These are phyloP conservation scores for Nyctibius grandis DNA, from an alignment of 2,797 vertebrate species.

Conservation along the genomic window DNA sequence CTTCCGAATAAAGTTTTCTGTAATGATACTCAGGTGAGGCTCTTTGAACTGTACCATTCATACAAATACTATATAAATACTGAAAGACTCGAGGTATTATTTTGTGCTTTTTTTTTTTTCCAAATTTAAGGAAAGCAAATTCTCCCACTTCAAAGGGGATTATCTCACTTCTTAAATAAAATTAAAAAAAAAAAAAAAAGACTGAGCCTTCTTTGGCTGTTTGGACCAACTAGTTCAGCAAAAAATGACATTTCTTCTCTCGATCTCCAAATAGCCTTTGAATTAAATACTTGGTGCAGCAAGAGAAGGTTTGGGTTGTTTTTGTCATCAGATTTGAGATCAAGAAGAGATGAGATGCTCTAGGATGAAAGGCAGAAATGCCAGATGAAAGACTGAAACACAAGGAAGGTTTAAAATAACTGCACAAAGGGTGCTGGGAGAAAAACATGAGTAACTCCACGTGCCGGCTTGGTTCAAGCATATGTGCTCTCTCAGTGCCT, in stretches of 20 bases:
- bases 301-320: not conserved
- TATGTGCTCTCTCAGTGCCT: not conserved
- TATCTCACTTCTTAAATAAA: not conserved
- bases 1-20: not conserved
- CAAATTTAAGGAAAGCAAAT: not conserved
- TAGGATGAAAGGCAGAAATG: not conserved
- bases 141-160: not conserved
- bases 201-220: not conserved
- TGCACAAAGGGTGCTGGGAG: not conserved
- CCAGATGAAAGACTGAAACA: not conserved
- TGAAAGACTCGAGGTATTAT: not conserved
- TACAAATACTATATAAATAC: not conserved
- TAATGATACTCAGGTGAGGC: not conserved
- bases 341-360: not conserved
- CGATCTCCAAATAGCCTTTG: not conserved
- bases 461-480: not conserved
- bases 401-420: not conserved
- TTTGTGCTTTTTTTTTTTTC: not conserved
- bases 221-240: not conserved
- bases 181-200: not conserved
- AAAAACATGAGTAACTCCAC: not conserved
- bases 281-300: not conserved
- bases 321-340: slow-evolving; percentile 2
- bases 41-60: not conserved
- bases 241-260: not conserved